Percentiles rank a stretch among this genome's conserved stretches.
Evolutionary conservation across 92 coral and sea anemone genomes (phyloP).

Genomic region (Phenganax marumi): DNA sequence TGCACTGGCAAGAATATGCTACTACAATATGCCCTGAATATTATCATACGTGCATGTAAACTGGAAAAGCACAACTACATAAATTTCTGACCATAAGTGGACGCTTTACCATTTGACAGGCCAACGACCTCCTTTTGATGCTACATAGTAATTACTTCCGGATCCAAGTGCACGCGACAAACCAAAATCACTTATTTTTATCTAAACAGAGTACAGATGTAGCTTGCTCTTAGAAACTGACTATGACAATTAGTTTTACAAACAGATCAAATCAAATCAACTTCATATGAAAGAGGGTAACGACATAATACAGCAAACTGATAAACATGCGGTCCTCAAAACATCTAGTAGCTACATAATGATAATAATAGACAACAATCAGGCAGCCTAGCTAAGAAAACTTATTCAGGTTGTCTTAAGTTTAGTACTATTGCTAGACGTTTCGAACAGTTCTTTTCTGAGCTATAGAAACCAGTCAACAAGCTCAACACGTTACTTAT

Average conservation of each 20-base stretch:
- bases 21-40: neutral
- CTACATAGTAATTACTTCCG: slow-evolving; percentile 91
- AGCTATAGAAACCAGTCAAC: too few species aligned
- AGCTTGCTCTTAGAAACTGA: neutral
- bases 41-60: neutral
- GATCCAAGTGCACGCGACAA: slow-evolving; percentile 94
- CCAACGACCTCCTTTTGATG: slow-evolving; percentile 99
- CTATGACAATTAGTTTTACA: neutral
- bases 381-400: too few species aligned
- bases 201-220: slow-evolving; percentile 49
- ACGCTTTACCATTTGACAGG: slow-evolving; percentile 91
- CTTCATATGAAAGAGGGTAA: neutral
- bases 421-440: too few species aligned
- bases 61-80: neutral
- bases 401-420: too few species aligned
- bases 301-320: too few species aligned
- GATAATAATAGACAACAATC: too few species aligned
- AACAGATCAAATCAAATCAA: neutral
- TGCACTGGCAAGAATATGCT: too few species aligned
- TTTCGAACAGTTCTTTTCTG: too few species aligned
- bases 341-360: too few species aligned
- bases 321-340: too few species aligned
- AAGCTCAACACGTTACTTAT: too few species aligned
- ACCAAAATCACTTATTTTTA: slow-evolving; percentile 98
- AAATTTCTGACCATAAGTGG: neutral